Percentiles rank a stretch among this genome's conserved stretches.
Evolutionary conservation across 2,113 vertebrate genomes (phyloP).

Genomic region (Saguinus imperator): DNA sequence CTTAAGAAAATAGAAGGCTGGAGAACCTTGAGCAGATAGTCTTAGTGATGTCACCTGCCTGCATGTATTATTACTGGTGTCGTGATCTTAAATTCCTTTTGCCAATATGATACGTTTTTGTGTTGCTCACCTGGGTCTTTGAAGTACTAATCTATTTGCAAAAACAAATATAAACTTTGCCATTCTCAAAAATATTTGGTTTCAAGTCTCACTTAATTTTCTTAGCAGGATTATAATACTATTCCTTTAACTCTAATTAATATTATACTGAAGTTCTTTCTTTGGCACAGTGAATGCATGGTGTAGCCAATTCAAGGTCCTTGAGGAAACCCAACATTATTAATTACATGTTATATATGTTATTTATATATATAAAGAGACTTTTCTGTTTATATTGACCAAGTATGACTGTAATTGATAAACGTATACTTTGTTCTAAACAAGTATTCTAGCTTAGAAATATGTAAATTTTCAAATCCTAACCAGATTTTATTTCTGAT

Average conservation of each 20-base stretch:
- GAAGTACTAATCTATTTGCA: not conserved
- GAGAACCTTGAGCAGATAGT: not conserved
- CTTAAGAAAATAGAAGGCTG: not conserved
- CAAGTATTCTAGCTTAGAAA: not conserved
- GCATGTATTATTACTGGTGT: not conserved
- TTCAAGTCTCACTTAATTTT: not conserved
- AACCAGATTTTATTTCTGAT: not conserved
- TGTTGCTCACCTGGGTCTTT: not conserved
- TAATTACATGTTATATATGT: not conserved
- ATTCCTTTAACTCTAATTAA: not conserved
- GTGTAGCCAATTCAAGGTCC: not conserved
- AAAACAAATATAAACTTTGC: not conserved
- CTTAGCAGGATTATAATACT: not conserved
- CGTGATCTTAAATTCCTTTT: not conserved
- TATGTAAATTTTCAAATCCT: not conserved
- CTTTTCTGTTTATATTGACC: slow-evolving; percentile 9
- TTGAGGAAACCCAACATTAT: not conserved
- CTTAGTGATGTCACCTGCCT: not conserved
- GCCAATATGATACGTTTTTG: not conserved
- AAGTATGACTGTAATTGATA: not conserved
- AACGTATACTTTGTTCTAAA: not conserved
- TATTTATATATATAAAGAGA: not conserved
- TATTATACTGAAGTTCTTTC: not conserved
- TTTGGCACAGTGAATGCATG: not conserved
- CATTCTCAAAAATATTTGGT: not conserved